Percentiles rank a stretch among this genome's conserved stretches.
Evolutionary conservation across 2,888 invertebrate species (phyloP).

Genomic region (Griposia aprilina): DNA sequence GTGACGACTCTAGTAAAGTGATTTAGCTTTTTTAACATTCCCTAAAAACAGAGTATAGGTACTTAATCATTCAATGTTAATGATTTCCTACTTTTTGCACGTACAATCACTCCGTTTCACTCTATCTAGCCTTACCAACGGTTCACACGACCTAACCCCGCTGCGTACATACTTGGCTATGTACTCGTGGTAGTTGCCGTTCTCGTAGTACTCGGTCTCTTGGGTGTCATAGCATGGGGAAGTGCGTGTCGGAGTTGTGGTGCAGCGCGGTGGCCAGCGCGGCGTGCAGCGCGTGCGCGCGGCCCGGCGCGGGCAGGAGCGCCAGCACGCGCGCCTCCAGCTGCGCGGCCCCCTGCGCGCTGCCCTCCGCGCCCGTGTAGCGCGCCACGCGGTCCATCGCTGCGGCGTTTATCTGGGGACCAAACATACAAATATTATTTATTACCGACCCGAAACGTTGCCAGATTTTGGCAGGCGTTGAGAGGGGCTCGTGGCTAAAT

Average conservation of each 20-base stretch:
- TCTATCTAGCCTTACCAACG: not conserved
- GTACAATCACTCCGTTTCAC: not conserved
- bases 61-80: too few relatives aligned
- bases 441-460: not conserved
- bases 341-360: not conserved
- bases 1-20: not conserved
- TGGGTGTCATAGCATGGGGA: slow-evolving; percentile 74
- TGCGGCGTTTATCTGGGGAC: slow-evolving; percentile 76
- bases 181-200: not conserved
- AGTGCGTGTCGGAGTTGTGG: slow-evolving; percentile 78
- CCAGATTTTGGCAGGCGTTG: not conserved
- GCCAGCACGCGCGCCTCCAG: slow-evolving; percentile 71
- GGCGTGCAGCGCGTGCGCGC: slow-evolving; percentile 77
- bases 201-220: not conserved
- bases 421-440: not conserved
- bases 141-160: not conserved
- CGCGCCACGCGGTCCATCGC: slow-evolving; percentile 87
- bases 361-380: slow-evolving; percentile 79
- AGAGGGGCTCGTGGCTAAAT: not conserved
- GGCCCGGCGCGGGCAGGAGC: slow-evolving; percentile 73
- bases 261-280: slow-evolving; percentile 77
- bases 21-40: not conserved
- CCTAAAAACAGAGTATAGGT: not conserved
- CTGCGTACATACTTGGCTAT: not conserved
- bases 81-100: not conserved